Conservation (phyloP, 2,888 invertebrate species). For the Pachliopta kotzebuea region DNA sequence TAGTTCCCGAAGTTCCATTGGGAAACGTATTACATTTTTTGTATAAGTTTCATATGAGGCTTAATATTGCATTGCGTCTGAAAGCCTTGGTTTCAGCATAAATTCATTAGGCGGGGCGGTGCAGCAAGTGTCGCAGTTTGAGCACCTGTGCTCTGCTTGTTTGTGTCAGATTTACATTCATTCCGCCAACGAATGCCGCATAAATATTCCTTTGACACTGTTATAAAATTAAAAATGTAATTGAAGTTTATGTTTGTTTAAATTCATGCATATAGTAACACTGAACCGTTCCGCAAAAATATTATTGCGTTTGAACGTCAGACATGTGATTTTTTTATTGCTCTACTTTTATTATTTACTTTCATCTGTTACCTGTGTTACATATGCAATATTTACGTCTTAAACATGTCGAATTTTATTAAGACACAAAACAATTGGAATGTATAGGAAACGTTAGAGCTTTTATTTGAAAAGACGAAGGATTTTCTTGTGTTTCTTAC, state of each 20-base stretch:
- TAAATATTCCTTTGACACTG: slow-evolving; percentile 11
- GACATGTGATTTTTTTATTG: neutral
- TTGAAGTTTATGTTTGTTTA: slow-evolving; percentile 4
- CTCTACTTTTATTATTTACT: neutral
- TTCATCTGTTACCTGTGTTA: neutral
- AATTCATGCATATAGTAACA: neutral
- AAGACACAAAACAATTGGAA: too few species aligned
- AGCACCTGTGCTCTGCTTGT: slow-evolving; percentile 7
- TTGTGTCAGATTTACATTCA: slow-evolving; percentile 12
- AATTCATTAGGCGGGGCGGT: slow-evolving; percentile 3
- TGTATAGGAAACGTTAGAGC: too few species aligned
- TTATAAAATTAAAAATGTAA: slow-evolving; percentile 14
- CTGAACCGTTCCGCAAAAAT: neutral
- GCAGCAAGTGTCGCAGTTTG: neutral
- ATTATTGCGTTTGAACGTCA: neutral
- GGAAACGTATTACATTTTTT: slow-evolving; percentile 1
- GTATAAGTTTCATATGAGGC: neutral
- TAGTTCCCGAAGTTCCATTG: neutral
- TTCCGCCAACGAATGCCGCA: slow-evolving; percentile 1
- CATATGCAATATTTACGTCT: too few species aligned
- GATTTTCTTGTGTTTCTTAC: too few species aligned
- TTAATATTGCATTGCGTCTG: neutral
- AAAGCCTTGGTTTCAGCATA: slow-evolving; percentile 2
- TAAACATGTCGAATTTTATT: too few species aligned
- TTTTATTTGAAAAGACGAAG: too few species aligned